Evolutionary conservation across 2,113 vertebrate genomes (phyloP).

Genomic region (Syngnathus typhle): DNA sequence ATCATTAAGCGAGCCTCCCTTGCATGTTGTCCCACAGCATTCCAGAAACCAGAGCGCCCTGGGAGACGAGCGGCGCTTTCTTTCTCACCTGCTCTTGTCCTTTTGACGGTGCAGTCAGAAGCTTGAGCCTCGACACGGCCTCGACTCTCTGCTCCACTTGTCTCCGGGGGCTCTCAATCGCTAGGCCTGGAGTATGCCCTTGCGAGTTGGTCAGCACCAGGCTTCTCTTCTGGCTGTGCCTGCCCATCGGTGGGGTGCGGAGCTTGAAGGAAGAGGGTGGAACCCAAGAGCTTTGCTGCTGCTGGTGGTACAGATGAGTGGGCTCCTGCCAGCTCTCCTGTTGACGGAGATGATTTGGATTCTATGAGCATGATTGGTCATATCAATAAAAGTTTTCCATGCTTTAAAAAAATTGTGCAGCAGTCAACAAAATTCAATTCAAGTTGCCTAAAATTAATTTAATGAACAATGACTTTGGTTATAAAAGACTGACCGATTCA

Average conservation of each 20-base stretch:
- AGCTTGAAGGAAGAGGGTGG: constrained; percentile 65
- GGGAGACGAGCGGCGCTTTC: constrained; percentile 17
- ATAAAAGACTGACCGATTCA: neutral
- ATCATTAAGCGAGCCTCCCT: neutral
- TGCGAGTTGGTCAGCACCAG: constrained; percentile 43
- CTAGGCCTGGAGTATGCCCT: constrained; percentile 27
- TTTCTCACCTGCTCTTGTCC: constrained; percentile 64
- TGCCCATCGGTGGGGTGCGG: constrained; percentile 64
- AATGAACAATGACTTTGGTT: neutral
- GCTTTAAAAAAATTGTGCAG: too few species aligned
- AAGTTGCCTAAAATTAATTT: too few species aligned
- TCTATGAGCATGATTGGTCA: neutral
- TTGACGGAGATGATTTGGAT: constrained; percentile 4
- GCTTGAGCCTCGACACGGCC: constrained; percentile 66
- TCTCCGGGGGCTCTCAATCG: constrained; percentile 35
- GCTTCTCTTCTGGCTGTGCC: constrained; percentile 51
- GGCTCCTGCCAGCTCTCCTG: constrained; percentile 49
- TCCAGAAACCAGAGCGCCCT: constrained; percentile 47
- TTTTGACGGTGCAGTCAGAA: constrained; percentile 56
- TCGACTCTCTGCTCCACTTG: constrained; percentile 58
- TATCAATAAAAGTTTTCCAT: neutral
- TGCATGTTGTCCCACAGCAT: constrained; percentile 30
- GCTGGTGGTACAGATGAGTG: constrained; percentile 23
- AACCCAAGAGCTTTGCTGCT: constrained; percentile 34
- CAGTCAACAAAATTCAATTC: too few species aligned